Evolutionary conservation across 2,888 invertebrate species (phyloP).

Genomic region (Dasypolia templi): DNA sequence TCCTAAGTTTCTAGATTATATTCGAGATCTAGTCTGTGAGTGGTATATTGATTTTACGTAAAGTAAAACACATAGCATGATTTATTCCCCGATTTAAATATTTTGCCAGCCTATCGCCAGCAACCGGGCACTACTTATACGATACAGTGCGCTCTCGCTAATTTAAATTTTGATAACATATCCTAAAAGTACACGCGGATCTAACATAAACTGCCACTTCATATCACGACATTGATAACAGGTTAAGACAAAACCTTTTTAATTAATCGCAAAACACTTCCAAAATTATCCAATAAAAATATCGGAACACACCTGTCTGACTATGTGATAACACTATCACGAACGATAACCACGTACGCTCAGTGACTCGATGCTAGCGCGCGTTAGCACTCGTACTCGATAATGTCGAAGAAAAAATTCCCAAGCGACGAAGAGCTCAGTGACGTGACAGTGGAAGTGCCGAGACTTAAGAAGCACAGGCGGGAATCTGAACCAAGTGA

Average conservation of each 20-base stretch:
- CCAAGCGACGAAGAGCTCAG: constrained; percentile 14
- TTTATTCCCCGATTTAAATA: neutral
- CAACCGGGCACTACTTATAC: neutral
- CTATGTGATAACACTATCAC: constrained; percentile 55
- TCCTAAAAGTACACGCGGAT: constrained; percentile 1
- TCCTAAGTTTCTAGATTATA: too few species aligned
- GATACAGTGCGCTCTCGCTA: neutral
- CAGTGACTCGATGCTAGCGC: constrained; percentile 61
- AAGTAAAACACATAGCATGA: neutral
- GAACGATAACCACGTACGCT: constrained; percentile 46
- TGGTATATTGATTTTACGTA: neutral
- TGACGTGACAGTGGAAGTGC: constrained; percentile 54
- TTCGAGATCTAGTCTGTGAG: neutral
- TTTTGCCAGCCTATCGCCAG: neutral
- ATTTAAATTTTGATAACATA: neutral
- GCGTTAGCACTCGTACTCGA: constrained; percentile 33
- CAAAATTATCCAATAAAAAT: constrained; percentile 54
- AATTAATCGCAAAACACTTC: constrained; percentile 46
- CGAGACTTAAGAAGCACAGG: constrained; percentile 28
- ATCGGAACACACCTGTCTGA: constrained; percentile 51
- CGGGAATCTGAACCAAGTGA: constrained; percentile 38
- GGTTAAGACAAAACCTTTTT: constrained; percentile 26
- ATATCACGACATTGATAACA: constrained; percentile 18
- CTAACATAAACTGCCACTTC: neutral
- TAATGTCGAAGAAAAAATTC: constrained; percentile 49